Conservation (phyloP, 2,888 invertebrate genomes). For the Tipula lateralis region DNA sequence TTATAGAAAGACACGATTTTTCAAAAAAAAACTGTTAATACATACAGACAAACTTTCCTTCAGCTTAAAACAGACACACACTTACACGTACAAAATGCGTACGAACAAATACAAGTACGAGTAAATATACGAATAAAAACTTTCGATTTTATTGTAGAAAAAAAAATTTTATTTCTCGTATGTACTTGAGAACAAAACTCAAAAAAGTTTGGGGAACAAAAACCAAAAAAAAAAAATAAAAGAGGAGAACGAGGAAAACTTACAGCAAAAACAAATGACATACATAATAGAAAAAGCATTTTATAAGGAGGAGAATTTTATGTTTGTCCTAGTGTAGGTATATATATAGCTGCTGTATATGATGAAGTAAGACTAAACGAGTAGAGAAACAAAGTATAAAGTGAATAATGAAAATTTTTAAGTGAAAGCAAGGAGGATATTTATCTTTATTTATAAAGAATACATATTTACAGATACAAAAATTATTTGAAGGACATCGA, state of each 20-base stretch:
- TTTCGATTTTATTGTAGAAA: neutral
- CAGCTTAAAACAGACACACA: neutral
- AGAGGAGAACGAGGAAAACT: neutral
- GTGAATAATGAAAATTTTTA: neutral
- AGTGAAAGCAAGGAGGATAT: neutral
- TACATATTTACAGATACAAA: neutral
- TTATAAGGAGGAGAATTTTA: neutral
- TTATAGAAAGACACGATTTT: neutral
- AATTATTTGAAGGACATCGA: neutral
- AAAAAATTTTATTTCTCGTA: neutral
- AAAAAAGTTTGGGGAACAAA: neutral
- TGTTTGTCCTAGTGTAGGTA: neutral
- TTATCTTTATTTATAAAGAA: no score
- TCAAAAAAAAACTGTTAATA: neutral
- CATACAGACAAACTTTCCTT: neutral
- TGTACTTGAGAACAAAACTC: neutral
- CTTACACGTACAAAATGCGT: neutral
- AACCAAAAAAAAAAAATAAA: neutral
- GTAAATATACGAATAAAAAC: neutral
- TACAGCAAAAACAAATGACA: constrained; percentile 1
- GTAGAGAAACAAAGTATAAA: neutral
- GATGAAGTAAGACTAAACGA: neutral
- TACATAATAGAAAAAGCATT: neutral
- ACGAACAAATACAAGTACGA: neutral
- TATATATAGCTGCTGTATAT: neutral